Percentiles rank a stretch among this genome's conserved stretches.
Evolutionary conservation across 2,888 invertebrate species (phyloP).

Genomic region (Stomorhina lunata): DNA sequence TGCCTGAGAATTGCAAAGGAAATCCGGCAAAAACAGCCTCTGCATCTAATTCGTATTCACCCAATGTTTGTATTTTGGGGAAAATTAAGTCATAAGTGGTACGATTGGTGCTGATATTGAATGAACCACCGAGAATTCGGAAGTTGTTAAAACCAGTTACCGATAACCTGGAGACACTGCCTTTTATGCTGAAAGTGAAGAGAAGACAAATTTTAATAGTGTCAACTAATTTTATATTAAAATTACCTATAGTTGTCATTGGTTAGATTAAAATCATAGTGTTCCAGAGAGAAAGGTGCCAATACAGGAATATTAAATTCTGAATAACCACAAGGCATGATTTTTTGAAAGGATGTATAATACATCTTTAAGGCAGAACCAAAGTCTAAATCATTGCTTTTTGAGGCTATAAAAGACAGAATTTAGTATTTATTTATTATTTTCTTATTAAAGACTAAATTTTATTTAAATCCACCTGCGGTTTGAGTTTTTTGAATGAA

Average conservation of each 20-base stretch:
- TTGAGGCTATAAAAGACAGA: neutral
- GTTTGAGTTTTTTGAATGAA: slow-evolving; percentile 41
- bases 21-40: slow-evolving; percentile 64
- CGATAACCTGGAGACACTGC: slow-evolving; percentile 70
- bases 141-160: slow-evolving; percentile 70
- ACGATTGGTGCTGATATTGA: slow-evolving; percentile 63
- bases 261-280: slow-evolving; percentile 29
- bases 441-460: too few species aligned
- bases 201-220: neutral
- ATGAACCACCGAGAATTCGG: slow-evolving; percentile 66
- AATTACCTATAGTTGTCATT: slow-evolving; percentile 61
- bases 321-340: slow-evolving; percentile 73
- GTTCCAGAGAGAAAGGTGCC: slow-evolving; percentile 67
- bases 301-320: slow-evolving; percentile 68
- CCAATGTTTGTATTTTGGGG: slow-evolving; percentile 69
- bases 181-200: slow-evolving; percentile 59
- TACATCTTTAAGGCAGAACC: slow-evolving; percentile 67
- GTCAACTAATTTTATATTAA: too few species aligned
- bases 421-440: neutral
- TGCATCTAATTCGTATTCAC: slow-evolving; percentile 61
- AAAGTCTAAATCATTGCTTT: slow-evolving; percentile 39
- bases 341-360: slow-evolving; percentile 66
- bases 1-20: slow-evolving; percentile 58
- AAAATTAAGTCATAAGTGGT: slow-evolving; percentile 69
- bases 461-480: slow-evolving; percentile 59